These are phyloP conservation scores for Imbricaverruca yamaguchii DNA, from an alignment of 2,888 invertebrate genomes.

Conservation along the genomic window DNA sequence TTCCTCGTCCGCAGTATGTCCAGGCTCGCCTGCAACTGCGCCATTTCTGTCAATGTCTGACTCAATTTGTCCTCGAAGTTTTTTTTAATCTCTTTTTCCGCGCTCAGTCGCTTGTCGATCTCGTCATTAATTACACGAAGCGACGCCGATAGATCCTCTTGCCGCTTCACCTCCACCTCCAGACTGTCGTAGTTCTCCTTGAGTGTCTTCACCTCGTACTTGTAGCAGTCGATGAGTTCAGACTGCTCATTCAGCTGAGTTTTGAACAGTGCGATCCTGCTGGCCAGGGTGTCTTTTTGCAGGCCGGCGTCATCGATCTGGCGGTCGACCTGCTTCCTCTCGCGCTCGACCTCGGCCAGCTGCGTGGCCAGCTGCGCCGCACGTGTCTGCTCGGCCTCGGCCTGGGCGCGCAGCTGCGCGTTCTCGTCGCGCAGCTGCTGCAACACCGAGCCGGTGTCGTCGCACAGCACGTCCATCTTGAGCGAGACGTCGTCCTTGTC, in stretches of 20 bases:
- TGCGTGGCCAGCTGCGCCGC: neutral
- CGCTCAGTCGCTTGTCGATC: neutral
- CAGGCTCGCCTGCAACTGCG: neutral
- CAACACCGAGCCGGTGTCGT: neutral
- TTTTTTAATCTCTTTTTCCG: slow-evolving; percentile 20
- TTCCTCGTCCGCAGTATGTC: neutral
- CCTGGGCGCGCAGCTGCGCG: neutral
- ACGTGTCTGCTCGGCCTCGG: neutral
- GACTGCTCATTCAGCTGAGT: neutral
- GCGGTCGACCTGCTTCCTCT: neutral
- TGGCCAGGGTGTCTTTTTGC: neutral
- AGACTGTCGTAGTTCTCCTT: slow-evolving; percentile 2
- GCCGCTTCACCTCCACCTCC: neutral
- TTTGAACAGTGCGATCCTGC: slow-evolving; percentile 6
- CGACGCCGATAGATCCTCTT: neutral
- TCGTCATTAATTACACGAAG: neutral
- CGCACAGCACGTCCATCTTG: slow-evolving; percentile 13
- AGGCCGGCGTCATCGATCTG: neutral
- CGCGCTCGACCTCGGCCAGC: neutral
- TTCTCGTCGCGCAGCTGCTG: slow-evolving; percentile 6
- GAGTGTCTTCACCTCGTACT: neutral
- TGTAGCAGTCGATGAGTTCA: slow-evolving; percentile 9
- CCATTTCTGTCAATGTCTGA: neutral
- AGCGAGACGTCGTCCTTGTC: slow-evolving; percentile 19
- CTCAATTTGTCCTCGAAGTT: slow-evolving; percentile 13